Percentiles rank a stretch among this genome's conserved stretches.
Conservation (phyloP, 2,888 invertebrate genomes). For the Hydropsyche betteni region DNA sequence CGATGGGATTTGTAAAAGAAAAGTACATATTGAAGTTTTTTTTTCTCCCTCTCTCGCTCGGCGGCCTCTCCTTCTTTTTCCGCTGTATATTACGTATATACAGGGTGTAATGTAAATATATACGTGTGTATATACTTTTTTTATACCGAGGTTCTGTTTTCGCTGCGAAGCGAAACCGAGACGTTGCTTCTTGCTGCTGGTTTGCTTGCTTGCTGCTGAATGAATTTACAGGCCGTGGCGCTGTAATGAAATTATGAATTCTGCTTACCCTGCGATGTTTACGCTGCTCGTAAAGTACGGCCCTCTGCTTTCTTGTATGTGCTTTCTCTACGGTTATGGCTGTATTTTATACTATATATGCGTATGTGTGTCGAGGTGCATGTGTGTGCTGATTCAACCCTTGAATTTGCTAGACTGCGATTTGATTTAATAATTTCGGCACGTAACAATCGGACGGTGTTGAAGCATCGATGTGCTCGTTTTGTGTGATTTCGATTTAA, state of each 20-base stretch:
- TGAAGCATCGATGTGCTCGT: no score
- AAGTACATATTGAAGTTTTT: slow-evolving; percentile 51
- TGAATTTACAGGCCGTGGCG: slow-evolving; percentile 48
- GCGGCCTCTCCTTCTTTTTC: no score
- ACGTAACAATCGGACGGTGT: no score
- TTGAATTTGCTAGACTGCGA: no score
- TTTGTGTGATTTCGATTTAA: no score
- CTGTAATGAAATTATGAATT: slow-evolving; percentile 50
- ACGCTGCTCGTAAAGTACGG: slow-evolving; percentile 40
- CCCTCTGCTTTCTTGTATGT: slow-evolving; percentile 20
- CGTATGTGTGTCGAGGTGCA: background rate
- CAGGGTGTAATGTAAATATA: no score
- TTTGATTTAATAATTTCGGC: no score
- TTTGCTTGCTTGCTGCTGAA: slow-evolving; percentile 34
- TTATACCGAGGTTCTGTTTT: background rate
- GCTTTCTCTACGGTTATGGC: background rate
- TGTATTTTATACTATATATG: background rate
- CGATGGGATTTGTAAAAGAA: slow-evolving; percentile 50
- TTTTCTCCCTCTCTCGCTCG: slow-evolving; percentile 1
- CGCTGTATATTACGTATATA: no score
- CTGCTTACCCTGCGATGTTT: slow-evolving; percentile 33
- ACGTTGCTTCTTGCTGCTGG: slow-evolving; percentile 10
- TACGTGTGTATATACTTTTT: background rate
- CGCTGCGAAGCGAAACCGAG: slow-evolving; percentile 30
- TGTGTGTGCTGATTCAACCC: background rate